phyloP scores from a whole-genome alignment of 2,888 invertebrate species.

The Dryomyza anilis region DNA sequence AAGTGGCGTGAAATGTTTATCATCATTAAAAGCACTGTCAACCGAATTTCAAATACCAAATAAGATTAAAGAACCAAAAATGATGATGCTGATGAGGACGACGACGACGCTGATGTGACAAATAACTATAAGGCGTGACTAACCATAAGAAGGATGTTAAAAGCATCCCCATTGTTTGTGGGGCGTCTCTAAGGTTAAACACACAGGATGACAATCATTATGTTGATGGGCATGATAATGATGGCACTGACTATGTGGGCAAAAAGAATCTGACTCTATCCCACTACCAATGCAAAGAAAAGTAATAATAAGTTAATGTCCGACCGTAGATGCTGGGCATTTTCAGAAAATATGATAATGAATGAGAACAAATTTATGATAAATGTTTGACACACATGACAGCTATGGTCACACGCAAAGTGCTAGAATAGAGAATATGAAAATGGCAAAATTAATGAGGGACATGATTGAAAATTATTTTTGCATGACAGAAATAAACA shows the following conservation, averaged over 20 bases:
- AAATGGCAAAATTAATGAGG: too few relatives aligned
- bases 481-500: too few relatives aligned
- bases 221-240: not conserved
- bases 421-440: too few relatives aligned
- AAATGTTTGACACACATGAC: too few relatives aligned
- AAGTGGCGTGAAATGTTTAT: too few relatives aligned
- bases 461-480: too few relatives aligned
- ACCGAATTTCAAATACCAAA: too few relatives aligned
- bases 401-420: too few relatives aligned
- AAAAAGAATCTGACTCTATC: not conserved
- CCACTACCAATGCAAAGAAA: not conserved
- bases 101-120: constrained; percentile 11
- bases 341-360: not conserved
- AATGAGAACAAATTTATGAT: not conserved
- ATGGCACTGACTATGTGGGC: not conserved
- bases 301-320: not conserved
- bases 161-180: not conserved
- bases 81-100: not conserved
- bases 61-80: not conserved
- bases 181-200: constrained; percentile 10
- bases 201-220: not conserved
- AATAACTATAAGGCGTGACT: constrained; percentile 7
- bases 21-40: too few relatives aligned
- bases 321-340: not conserved
- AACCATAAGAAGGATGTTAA: constrained; percentile 1